Evolutionary conservation across 2,797 vertebrate genomes (phyloP).

Genomic region (Enteromius afrohamiltoni): DNA sequence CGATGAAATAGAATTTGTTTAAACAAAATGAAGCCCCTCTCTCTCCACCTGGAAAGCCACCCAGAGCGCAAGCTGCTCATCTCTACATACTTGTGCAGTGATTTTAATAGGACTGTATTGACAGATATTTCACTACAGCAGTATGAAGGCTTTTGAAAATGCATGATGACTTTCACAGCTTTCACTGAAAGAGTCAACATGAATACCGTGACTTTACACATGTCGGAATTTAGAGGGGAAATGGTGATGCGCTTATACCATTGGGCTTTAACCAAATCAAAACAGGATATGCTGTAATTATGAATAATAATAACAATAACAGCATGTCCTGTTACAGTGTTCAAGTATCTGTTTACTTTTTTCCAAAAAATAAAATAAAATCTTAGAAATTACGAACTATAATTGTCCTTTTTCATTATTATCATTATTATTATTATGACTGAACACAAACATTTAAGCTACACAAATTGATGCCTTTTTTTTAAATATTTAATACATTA

Average conservation of each 20-base stretch:
- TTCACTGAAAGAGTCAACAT: conserved; percentile 40
- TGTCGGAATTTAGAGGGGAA: not conserved
- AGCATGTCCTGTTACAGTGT: not conserved
- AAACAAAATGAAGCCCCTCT: conserved; percentile 76
- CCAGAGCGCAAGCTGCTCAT: conserved; percentile 71
- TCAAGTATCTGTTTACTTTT: not conserved
- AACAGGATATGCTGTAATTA: conserved; percentile 28
- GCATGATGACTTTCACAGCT: conserved; percentile 46
- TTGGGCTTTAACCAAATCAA: conserved; percentile 28
- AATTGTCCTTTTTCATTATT: not conserved
- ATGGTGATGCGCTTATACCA: not conserved
- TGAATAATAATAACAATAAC: not conserved
- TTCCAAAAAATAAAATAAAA: not conserved
- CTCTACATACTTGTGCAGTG: conserved; percentile 74
- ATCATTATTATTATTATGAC: too few relatives aligned
- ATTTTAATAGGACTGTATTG: conserved; percentile 74
- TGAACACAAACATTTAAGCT: not conserved
- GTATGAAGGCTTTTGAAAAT: conserved; percentile 62
- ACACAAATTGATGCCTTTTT: too few relatives aligned
- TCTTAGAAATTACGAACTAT: not conserved
- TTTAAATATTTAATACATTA: too few relatives aligned
- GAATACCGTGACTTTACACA: conserved; percentile 17
- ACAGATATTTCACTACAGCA: conserved; percentile 79
- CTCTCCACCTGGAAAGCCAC: conserved; percentile 75
- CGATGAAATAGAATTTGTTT: conserved; percentile 83